Base-by-base conservation (phyloP, 1,140 invertebrate species). In the Tetranychus urticae region DNA sequence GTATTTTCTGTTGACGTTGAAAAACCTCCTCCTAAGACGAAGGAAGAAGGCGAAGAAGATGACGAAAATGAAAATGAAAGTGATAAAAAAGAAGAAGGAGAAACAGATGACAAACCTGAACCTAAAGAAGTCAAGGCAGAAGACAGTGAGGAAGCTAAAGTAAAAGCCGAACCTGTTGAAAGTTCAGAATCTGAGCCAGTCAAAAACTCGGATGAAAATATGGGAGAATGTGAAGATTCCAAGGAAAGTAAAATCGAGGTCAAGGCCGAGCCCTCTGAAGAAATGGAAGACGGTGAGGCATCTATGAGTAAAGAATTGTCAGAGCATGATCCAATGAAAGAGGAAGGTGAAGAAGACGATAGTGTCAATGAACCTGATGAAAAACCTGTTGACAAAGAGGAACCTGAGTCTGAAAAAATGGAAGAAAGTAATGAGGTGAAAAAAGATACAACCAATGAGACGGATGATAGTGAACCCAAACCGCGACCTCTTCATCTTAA, bases 401-500 rank as follows among this genome's bases (percentile, higher is more conserved):
- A 66, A 55, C 42, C 42, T 31, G 63, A 64, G 23, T 39, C 50
- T 8, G 46, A 59, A 77, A 76, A 81, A 61, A 81, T 81, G 34
- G 66, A 68, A 37, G 50, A 45, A 23, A 33, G n/a, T 52, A n/a
- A 52, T 52, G 50, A 52, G 4, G 10, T 34, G 33, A 56, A 3
- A 36, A 50, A 50, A 31, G 48, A 31, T 14, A 10, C 31, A 50
- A n/a, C 62, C 58, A 66, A 66, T 31, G 61, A 46, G 37, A 60
- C 39, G 1, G 57, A 65, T 60, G 59, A 54, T 3, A 46, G 42
- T 10, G 42, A 31, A 14, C 35, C 66, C n/a, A 67, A 70, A 58
- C 69, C 73, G 1, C 67, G 74, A 62, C 72, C 75, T 36, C 71
- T 82, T 33, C 93, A 98, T 70, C 88, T 89, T 71, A 98, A 94